These are phyloP conservation scores for Pristionchus japonicus DNA, from an alignment of 2,888 invertebrate species.

Conservation along the genomic window DNA sequence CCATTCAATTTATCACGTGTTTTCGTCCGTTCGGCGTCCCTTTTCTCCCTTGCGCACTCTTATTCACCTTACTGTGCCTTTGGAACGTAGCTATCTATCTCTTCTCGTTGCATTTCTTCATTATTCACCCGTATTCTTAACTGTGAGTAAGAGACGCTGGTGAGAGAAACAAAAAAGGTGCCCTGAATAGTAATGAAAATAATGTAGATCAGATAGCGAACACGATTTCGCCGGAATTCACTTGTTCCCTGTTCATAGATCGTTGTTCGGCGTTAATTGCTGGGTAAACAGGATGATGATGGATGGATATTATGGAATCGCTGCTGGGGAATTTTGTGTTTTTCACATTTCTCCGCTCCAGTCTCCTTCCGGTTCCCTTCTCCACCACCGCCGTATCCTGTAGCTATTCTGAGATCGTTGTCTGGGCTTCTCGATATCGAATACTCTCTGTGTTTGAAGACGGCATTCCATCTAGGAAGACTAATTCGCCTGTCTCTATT, in stretches of 20 bases:
- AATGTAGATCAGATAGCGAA: too few species aligned
- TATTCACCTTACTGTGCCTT: neutral
- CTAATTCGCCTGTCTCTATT: slow-evolving; percentile 1
- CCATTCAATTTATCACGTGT: slow-evolving; percentile 12
- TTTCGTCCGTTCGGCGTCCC: neutral
- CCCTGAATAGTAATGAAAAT: too few species aligned
- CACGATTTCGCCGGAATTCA: too few species aligned
- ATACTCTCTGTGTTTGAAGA: neutral
- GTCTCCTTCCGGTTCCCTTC: neutral
- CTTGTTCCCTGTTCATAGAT: neutral
- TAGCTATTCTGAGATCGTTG: too few species aligned
- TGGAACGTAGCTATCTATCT: neutral
- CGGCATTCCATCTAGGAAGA: neutral
- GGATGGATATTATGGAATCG: neutral
- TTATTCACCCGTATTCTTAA: too few species aligned
- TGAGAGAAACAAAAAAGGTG: too few species aligned
- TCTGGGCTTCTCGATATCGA: too few species aligned
- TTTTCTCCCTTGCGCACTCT: neutral
- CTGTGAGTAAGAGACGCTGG: too few species aligned
- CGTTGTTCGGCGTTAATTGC: neutral
- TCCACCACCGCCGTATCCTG: neutral
- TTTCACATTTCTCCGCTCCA: neutral
- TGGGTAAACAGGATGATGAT: neutral
- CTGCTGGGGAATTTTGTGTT: neutral
- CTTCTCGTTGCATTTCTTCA: too few species aligned